A percentile compares a stretch with the other conserved stretches of the same genome.
Evolutionary conservation across 2,113 vertebrate species (phyloP).

Genomic region (Stegastes partitus): DNA sequence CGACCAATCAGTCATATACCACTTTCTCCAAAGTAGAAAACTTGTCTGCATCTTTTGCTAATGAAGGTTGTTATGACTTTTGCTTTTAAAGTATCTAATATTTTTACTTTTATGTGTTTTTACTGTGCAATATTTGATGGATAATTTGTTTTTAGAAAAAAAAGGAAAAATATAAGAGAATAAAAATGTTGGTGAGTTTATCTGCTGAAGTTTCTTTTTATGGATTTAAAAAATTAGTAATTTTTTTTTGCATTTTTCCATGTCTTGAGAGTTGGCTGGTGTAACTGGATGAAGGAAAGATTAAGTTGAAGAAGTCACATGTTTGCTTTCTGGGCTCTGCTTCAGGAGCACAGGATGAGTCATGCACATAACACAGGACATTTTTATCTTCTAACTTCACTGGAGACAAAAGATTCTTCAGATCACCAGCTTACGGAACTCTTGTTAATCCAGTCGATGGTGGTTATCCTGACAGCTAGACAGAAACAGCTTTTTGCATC

Average conservation of each 20-base stretch:
- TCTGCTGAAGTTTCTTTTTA: conserved; percentile 10
- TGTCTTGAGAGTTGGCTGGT: conserved; percentile 1
- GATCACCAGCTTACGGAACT: too few species aligned
- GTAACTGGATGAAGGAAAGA: conserved; percentile 26
- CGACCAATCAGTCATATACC: conserved; percentile 2
- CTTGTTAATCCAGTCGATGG: neutral
- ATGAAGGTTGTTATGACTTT: conserved; percentile 32
- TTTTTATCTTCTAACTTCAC: too few species aligned
- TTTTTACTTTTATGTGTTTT: conserved; percentile 64
- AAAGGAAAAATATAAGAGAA: conserved; percentile 17
- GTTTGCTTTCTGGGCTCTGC: neutral
- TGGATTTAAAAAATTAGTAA: conserved; percentile 25
- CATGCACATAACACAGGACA: too few species aligned
- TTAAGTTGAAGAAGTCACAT: neutral
- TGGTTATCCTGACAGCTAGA: neutral
- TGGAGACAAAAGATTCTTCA: too few species aligned
- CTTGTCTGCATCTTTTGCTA: conserved; percentile 37
- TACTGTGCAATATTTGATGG: conserved; percentile 75
- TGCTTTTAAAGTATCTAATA: conserved; percentile 38
- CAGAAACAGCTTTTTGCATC: too few species aligned
- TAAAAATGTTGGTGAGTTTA: conserved; percentile 29
- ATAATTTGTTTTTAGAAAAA: conserved; percentile 52
- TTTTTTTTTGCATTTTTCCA: neutral
- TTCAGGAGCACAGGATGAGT: too few species aligned
- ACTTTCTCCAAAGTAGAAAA: conserved; percentile 28